These are phyloP conservation scores for Aspiorhynchus laticeps DNA, from an alignment of 2,113 vertebrate species.

Conservation along the genomic window DNA sequence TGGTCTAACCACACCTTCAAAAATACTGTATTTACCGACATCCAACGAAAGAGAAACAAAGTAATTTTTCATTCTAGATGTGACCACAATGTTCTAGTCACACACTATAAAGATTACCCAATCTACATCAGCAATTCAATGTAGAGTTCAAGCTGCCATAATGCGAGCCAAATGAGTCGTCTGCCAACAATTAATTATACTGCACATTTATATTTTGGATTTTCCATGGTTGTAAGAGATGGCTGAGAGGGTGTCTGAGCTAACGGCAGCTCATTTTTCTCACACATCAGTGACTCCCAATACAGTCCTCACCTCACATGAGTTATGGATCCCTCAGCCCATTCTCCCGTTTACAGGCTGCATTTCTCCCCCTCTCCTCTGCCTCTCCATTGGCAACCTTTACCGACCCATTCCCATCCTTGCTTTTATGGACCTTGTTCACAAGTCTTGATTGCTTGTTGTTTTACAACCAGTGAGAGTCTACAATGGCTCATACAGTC, in stretches of 20 bases:
- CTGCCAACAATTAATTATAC: slow-evolving; percentile 35
- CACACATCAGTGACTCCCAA: slow-evolving; percentile 49
- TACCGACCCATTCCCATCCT: slow-evolving; percentile 19
- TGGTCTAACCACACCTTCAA: background rate
- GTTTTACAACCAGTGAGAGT: slow-evolving; percentile 46
- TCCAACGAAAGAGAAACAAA: background rate
- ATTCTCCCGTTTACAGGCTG: slow-evolving; percentile 14
- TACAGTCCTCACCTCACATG: slow-evolving; percentile 38
- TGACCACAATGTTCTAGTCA: slow-evolving; percentile 15
- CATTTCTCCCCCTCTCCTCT: slow-evolving; percentile 27
- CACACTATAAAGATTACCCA: slow-evolving; percentile 11
- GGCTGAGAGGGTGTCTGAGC: slow-evolving; percentile 22
- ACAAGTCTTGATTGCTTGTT: slow-evolving; percentile 51
- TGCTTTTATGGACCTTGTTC: slow-evolving; percentile 50
- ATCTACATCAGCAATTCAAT: background rate
- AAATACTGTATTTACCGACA: background rate
- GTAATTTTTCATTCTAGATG: slow-evolving; percentile 10
- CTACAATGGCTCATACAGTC: background rate
- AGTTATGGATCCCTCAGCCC: slow-evolving; percentile 39
- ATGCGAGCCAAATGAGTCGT: background rate
- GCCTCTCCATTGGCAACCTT: slow-evolving; percentile 47
- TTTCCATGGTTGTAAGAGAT: background rate
- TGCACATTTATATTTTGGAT: slow-evolving; percentile 24
- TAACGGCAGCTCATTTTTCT: slow-evolving; percentile 41
- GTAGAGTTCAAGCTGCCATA: background rate